Evolutionary conservation across 2,113 vertebrate genomes (phyloP).

Genomic region (Steatornis caripensis): DNA sequence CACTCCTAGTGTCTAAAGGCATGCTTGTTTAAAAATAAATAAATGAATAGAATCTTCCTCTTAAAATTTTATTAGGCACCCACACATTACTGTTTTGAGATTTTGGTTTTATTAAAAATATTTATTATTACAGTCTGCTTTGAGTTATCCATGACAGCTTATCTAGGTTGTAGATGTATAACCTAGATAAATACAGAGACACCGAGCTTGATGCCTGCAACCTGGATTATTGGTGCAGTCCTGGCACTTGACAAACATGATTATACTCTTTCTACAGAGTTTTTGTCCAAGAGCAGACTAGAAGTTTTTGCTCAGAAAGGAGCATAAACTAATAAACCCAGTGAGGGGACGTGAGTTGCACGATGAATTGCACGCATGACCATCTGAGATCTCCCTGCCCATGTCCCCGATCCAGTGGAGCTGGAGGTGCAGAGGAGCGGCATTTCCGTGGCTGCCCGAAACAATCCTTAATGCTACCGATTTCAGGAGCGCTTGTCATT

Average conservation of each 20-base stretch:
- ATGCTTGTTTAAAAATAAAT: not conserved
- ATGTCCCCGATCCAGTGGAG: accelerated
- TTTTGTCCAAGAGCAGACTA: not conserved
- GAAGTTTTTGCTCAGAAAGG: not conserved
- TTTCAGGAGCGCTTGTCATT: not conserved
- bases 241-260: not conserved
- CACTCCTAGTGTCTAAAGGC: not conserved
- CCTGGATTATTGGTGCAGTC: not conserved
- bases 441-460: not conserved
- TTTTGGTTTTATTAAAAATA: not conserved
- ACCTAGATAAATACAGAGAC: not conserved
- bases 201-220: not conserved
- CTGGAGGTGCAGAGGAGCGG: accelerated
- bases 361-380: not conserved
- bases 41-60: not conserved
- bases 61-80: not conserved
- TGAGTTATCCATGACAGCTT: not conserved
- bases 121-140: not conserved
- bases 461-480: not conserved
- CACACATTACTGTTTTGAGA: not conserved
- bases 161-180: not conserved
- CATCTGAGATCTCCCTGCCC: not conserved
- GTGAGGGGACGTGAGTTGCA: accelerated
- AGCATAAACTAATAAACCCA: not conserved
- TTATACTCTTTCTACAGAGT: not conserved